Percentiles rank a stretch among this genome's conserved stretches.
phyloP scores from a whole-genome alignment of 1,140 invertebrate genomes.

The Bacillus rossius region DNA sequence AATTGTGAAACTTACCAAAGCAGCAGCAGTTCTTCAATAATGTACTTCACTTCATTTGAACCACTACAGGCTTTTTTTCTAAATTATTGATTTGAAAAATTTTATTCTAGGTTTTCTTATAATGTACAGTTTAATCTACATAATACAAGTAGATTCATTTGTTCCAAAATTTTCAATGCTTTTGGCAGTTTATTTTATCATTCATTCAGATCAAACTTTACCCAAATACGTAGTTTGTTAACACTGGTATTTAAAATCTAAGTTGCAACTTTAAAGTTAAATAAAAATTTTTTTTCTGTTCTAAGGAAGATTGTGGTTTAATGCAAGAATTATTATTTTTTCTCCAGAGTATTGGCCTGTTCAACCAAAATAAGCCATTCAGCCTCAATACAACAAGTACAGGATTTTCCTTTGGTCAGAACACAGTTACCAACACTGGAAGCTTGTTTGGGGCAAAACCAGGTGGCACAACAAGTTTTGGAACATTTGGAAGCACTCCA shows the following conservation, averaged over 20 bases:
- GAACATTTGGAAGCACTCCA: slow-evolving; percentile 41
- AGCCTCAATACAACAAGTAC: slow-evolving; percentile 39
- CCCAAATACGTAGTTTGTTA: background rate
- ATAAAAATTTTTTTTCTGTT: too few relatives aligned
- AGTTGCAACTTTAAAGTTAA: background rate
- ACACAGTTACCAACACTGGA: slow-evolving; percentile 26
- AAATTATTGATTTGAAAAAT: too few relatives aligned
- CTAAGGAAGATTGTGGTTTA: too few relatives aligned
- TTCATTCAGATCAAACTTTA: background rate
- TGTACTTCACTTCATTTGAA: too few relatives aligned
- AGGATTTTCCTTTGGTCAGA: slow-evolving; percentile 45
- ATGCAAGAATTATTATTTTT: too few relatives aligned
- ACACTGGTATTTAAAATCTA: background rate
- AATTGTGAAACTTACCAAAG: too few relatives aligned
- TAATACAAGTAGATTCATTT: slow-evolving; percentile 2
- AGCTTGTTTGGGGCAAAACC: slow-evolving; percentile 42
- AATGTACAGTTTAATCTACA: too few relatives aligned
- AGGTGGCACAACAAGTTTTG: slow-evolving; percentile 46
- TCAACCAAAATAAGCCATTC: slow-evolving; percentile 46
- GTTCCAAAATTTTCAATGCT: slow-evolving; percentile 3
- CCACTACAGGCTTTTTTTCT: too few relatives aligned
- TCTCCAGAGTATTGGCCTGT: slow-evolving; percentile 42
- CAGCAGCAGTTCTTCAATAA: too few relatives aligned
- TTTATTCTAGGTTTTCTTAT: too few relatives aligned
- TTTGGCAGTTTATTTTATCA: background rate